Conservation (phyloP, 2,113 vertebrate species). For the Poeciliopsis occidentalis region DNA sequence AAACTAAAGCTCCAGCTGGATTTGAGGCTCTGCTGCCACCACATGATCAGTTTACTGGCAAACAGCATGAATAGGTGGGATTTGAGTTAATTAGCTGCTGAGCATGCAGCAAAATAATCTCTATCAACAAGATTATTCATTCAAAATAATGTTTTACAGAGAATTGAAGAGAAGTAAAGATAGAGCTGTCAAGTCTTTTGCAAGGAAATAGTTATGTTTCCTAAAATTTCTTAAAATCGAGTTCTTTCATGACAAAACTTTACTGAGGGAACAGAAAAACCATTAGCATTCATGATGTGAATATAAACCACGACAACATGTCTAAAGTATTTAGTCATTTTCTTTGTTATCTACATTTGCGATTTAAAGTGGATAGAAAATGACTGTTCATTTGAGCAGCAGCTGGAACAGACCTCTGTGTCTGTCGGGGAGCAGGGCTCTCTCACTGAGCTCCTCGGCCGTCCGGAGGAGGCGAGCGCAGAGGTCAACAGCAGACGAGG, state of each 20-base stretch:
- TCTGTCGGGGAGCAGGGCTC: slow-evolving; percentile 65
- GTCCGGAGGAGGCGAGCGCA: slow-evolving; percentile 66
- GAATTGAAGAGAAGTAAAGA: background rate
- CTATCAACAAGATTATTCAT: background rate
- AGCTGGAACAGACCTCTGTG: slow-evolving; percentile 56
- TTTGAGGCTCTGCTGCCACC: background rate
- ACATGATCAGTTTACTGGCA: background rate
- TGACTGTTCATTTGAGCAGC: background rate
- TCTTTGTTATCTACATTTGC: background rate
- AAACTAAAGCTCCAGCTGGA: background rate
- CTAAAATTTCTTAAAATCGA: too few relatives aligned
- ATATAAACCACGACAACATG: background rate
- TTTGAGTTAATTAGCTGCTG: background rate
- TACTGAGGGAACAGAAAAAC: background rate
- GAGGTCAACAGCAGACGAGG: slow-evolving; percentile 75
- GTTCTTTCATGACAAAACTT: background rate
- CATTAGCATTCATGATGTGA: background rate
- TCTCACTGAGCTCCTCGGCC: slow-evolving; percentile 79
- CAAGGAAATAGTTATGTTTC: too few relatives aligned
- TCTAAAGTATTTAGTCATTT: background rate
- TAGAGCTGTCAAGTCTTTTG: background rate
- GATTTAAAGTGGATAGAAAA: background rate
- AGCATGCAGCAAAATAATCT: background rate
- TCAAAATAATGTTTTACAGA: too few relatives aligned
- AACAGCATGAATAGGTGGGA: background rate